Evolutionary conservation across 1,140 invertebrate species (phyloP).

Genomic region (Harpegnathos saltator): DNA sequence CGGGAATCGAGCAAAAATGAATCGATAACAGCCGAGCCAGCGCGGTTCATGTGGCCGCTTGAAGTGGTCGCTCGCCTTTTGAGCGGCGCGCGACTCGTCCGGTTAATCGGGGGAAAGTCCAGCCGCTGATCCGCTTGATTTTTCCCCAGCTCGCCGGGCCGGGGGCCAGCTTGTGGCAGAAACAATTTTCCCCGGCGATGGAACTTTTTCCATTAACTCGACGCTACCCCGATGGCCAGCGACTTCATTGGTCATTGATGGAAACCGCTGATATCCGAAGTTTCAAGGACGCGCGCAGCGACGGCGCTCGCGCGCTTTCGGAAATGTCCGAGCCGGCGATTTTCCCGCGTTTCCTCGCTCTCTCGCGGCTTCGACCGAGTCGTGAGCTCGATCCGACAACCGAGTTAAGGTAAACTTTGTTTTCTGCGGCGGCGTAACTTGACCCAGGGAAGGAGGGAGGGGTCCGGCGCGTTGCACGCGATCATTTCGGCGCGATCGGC

Average conservation of each 20-base stretch:
- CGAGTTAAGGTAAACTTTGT: too few species aligned
- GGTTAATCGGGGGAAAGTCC: constrained; percentile 29
- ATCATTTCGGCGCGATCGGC: not conserved
- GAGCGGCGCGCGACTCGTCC: not conserved
- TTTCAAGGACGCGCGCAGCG: constrained; percentile 19
- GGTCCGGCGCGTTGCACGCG: too few species aligned
- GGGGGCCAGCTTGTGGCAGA: constrained; percentile 30
- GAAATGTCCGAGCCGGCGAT: too few species aligned
- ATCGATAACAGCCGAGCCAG: too few species aligned
- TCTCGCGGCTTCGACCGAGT: too few species aligned
- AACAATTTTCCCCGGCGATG: constrained; percentile 30
- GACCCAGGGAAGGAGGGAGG: too few species aligned
- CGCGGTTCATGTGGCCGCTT: too few species aligned
- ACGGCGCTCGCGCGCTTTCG: not conserved
- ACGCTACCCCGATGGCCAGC: constrained; percentile 18
- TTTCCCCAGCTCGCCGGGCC: not conserved
- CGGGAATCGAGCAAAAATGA: too few species aligned
- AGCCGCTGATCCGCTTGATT: not conserved
- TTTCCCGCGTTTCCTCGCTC: too few species aligned
- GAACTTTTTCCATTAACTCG: constrained; percentile 47
- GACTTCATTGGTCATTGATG: constrained; percentile 46
- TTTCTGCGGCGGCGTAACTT: too few species aligned
- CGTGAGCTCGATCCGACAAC: too few species aligned
- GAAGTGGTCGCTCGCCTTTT: too few species aligned
- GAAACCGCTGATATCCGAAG: constrained; percentile 1